Base-by-base conservation (phyloP, 1,140 invertebrate genomes). In the Pseudomyrmex concolor region DNA sequence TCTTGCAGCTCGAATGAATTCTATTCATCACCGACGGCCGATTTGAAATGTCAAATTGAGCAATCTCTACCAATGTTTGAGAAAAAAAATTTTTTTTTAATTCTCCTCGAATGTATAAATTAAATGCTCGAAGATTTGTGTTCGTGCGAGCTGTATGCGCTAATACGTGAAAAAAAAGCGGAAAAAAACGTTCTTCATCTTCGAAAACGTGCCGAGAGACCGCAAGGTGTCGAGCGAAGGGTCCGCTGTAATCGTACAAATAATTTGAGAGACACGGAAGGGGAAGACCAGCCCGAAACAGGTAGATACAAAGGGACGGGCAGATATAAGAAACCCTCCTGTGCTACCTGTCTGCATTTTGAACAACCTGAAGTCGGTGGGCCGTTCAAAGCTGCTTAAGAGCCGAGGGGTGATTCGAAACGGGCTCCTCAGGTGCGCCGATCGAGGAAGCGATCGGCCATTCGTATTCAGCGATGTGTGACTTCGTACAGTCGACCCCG, bases 381-480 rank as follows among this genome's bases (percentile, higher is more conserved):
- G 7, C 17, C 17, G 62, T 9, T 34, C 43, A 48, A 59, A 78
- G 34, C 54, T 45, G 50, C 34, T 77, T 34, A 34, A 34, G 57
- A 80, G 2, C 50, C 12, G 9, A 34, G 34, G 57, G 50, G 60
- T 43, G 86, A 70, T 81, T 82, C 50, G 22, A 57, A 50, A 13
- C 43, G 7, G 43, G 7, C 45, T 15, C n/a, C 43, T 88, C 87
- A 85, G 86, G 78, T 87, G 78, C 45, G 43, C 22, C 71, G 57
- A 54, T 59, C 48, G 13, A 43, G 54, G 25, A 84, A 59, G 54
- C 43, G 72, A 78, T 83, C 60, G 10, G 68, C 48, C 59, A 68
- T 73, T 72, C 86, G 48, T 77, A 82, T 68, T 84, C 57, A 73
- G 50, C 51, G 68, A 85, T 70, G 54, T 84, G 74, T 88, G 77